Conservation (phyloP, 2,888 invertebrate species). For the Pemphredon lugubris region DNA sequence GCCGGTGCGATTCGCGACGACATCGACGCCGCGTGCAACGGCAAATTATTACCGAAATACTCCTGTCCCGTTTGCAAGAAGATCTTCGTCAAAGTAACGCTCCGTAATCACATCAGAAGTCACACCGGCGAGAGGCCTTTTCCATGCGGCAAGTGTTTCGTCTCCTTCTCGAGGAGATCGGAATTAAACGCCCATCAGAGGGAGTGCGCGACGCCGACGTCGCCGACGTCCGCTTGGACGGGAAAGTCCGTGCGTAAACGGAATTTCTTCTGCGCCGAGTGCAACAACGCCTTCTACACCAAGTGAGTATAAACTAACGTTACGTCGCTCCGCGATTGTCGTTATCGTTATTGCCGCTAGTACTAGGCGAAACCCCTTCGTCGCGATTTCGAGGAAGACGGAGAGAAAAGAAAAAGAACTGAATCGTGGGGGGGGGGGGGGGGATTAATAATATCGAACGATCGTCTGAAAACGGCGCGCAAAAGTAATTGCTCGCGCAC, state of each 20-base stretch:
- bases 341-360: neutral
- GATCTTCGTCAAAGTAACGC: conserved; percentile 85
- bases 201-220: conserved; percentile 72
- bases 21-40: conserved; percentile 69
- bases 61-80: conserved; percentile 87
- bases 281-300: conserved; percentile 78
- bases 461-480: conserved; percentile 34
- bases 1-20: conserved; percentile 80
- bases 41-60: conserved; percentile 82
- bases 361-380: neutral
- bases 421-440: conserved; percentile 3
- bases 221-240: conserved; percentile 15
- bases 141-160: conserved; percentile 84
- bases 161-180: conserved; percentile 86
- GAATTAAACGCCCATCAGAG: conserved; percentile 85
- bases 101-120: conserved; percentile 87
- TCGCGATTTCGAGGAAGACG: too few species aligned
- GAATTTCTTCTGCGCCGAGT: conserved; percentile 76
- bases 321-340: neutral
- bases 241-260: conserved; percentile 57
- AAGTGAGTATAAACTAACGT: conserved; percentile 77
- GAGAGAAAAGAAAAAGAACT: too few species aligned
- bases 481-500: conserved; percentile 52
- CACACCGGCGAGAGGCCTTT: conserved; percentile 90
- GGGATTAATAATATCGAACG: conserved; percentile 42